Conservation (phyloP, 2,888 invertebrate genomes). For the Bombyx huttoni region DNA sequence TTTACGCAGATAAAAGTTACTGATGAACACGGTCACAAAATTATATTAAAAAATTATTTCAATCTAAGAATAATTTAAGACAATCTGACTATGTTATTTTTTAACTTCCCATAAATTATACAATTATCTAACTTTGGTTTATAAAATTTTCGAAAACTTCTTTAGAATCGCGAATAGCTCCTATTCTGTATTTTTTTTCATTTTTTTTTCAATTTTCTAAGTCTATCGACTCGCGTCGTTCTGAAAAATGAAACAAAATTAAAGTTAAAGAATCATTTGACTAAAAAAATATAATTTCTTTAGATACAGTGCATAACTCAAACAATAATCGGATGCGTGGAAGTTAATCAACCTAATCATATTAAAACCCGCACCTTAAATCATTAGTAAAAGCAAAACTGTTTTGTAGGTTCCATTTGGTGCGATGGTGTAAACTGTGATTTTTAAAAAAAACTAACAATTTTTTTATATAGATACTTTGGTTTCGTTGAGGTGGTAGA, state of each 20-base stretch:
- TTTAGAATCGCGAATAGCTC: not conserved
- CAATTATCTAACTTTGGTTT: slow-evolving; percentile 45
- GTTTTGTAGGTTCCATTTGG: not conserved
- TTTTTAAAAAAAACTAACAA: not conserved
- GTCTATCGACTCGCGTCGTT: slow-evolving; percentile 29
- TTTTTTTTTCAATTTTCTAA: not conserved
- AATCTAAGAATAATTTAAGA: not conserved
- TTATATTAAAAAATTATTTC: slow-evolving; percentile 5
- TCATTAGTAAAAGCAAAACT: not conserved
- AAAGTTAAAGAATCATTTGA: not conserved
- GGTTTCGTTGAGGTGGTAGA: not conserved
- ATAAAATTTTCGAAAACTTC: slow-evolving; percentile 10
- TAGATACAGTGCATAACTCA: not conserved
- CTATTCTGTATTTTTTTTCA: not conserved
- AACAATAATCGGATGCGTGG: not conserved
- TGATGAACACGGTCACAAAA: not conserved
- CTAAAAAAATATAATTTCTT: not conserved
- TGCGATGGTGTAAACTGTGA: not conserved
- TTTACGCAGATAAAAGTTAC: not conserved
- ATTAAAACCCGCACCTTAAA: not conserved
- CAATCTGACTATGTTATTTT: not conserved
- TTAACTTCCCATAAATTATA: slow-evolving; percentile 15
- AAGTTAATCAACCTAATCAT: not conserved
- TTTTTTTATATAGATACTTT: not conserved
- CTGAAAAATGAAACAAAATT: slow-evolving; percentile 18